Evolutionary conservation across 2,888 invertebrate species (phyloP).

Genomic region (Cotesia congregata): DNA sequence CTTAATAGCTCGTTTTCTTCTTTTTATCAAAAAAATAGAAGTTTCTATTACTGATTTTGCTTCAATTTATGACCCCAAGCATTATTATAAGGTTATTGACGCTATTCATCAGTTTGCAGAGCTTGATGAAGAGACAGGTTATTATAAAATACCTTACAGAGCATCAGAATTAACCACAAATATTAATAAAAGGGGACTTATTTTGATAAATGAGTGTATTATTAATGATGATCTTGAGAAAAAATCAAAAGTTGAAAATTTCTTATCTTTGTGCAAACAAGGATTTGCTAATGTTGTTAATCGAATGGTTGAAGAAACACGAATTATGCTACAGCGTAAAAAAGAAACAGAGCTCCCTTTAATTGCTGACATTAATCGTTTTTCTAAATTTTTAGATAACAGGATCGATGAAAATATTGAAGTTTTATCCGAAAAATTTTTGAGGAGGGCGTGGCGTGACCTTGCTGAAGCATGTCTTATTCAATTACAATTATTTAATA

Average conservation of each 20-base stretch:
- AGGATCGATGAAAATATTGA: slow-evolving; percentile 22
- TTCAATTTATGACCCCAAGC: slow-evolving; percentile 37
- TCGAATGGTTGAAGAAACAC: slow-evolving; percentile 41
- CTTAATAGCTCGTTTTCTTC: slow-evolving; percentile 37
- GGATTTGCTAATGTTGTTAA: slow-evolving; percentile 37
- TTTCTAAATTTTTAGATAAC: slow-evolving; percentile 34
- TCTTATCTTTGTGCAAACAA: slow-evolving; percentile 41
- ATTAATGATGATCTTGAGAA: slow-evolving; percentile 38
- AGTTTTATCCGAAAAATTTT: slow-evolving; percentile 30
- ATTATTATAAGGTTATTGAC: slow-evolving; percentile 36
- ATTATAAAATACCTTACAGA: slow-evolving; percentile 37
- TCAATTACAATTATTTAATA: slow-evolving; percentile 47
- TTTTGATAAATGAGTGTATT: slow-evolving; percentile 43
- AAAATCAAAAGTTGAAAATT: slow-evolving; percentile 39
- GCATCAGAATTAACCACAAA: slow-evolving; percentile 44
- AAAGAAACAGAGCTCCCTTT: slow-evolving; percentile 34
- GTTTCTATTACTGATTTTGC: slow-evolving; percentile 34
- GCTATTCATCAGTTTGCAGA: slow-evolving; percentile 43
- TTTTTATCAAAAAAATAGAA: slow-evolving; percentile 31
- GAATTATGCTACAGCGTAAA: slow-evolving; percentile 27
- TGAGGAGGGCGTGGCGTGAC: slow-evolving; percentile 23
- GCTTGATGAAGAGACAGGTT: slow-evolving; percentile 28
- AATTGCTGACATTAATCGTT: slow-evolving; percentile 38
- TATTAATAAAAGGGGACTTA: slow-evolving; percentile 40
- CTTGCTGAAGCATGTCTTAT: slow-evolving; percentile 34